These are phyloP conservation scores for Jacana jacana DNA, from an alignment of 2,113 vertebrate genomes.

Conservation along the genomic window DNA sequence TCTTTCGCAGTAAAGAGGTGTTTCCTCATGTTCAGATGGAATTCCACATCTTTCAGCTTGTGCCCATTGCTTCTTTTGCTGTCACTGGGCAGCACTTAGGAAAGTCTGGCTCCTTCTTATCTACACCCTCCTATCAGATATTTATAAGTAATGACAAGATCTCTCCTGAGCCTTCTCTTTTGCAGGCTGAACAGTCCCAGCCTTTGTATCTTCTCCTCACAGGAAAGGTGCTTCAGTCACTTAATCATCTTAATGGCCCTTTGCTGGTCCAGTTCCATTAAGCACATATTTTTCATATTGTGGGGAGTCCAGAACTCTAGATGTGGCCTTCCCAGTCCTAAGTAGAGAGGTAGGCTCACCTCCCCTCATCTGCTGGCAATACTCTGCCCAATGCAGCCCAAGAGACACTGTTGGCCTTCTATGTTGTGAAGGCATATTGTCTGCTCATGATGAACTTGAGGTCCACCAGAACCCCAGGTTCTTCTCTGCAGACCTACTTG, in stretches of 20 bases:
- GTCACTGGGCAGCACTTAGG: background rate
- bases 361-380: background rate
- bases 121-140: background rate
- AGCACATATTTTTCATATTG: background rate
- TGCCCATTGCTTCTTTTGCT: background rate
- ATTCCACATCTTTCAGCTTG: background rate
- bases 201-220: background rate
- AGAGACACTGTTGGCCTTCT: background rate
- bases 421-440: accelerated
- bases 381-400: background rate
- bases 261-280: background rate
- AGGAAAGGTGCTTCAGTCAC: background rate
- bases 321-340: background rate
- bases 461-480: background rate
- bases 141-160: background rate
- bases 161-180: background rate
- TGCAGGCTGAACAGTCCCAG: background rate
- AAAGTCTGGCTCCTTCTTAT: background rate
- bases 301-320: background rate
- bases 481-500: background rate
- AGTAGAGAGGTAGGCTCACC: background rate
- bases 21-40: background rate
- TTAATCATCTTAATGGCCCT: background rate
- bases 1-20: background rate
- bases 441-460: background rate